Percentiles rank a stretch among this genome's conserved stretches.
These are phyloP conservation scores for Thaumatotibia leucotreta DNA, from an alignment of 1,140 invertebrate species.

Conservation along the genomic window DNA sequence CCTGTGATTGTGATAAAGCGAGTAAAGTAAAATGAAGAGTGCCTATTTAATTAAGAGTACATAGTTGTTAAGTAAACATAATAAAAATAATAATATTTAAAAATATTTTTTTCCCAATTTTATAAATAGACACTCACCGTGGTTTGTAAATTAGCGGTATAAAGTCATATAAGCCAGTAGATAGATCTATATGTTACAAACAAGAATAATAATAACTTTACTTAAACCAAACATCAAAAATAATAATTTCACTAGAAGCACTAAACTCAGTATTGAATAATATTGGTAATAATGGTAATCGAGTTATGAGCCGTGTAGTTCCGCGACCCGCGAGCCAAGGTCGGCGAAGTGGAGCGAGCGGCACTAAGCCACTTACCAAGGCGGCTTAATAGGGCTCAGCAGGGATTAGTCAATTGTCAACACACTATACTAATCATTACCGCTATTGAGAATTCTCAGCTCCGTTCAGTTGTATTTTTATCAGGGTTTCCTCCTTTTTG, in stretches of 20 bases:
- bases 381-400: conserved; percentile 10
- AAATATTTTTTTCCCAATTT: too few species aligned
- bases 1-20: conserved; percentile 19
- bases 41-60: not conserved
- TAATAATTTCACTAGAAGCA: not conserved
- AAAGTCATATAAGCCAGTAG: too few species aligned
- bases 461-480: not conserved
- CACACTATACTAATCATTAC: not conserved
- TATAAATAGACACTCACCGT: too few species aligned
- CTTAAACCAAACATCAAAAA: not conserved
- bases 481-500: too few species aligned
- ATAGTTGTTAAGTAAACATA: too few species aligned
- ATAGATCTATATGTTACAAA: too few species aligned
- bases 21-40: not conserved
- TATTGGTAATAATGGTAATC: not conserved
- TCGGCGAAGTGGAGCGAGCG: not conserved
- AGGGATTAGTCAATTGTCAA: conserved; percentile 13
- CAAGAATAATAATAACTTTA: too few species aligned
- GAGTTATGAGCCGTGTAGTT: not conserved
- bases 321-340: conserved; percentile 2
- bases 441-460: not conserved
- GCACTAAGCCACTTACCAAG: not conserved
- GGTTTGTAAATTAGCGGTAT: too few species aligned
- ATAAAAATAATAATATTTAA: too few species aligned
- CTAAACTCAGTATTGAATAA: not conserved